A percentile compares a stretch with the other conserved stretches of the same genome.
phyloP scores from a whole-genome alignment of 2,888 invertebrate species.

The Nineta flava region DNA sequence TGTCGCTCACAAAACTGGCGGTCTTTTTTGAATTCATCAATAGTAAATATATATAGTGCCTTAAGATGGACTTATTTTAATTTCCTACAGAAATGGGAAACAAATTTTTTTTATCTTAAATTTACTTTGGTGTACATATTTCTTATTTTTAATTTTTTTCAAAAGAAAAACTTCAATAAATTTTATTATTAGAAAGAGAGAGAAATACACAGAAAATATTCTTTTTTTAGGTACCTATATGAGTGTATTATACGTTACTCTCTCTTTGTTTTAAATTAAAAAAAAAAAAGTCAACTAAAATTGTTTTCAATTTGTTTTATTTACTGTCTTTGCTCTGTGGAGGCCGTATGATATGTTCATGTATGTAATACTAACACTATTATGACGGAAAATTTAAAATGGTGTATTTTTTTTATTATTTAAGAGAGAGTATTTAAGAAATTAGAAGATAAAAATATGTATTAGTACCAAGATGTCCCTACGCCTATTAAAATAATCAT shows the following conservation, averaged over 20 bases:
- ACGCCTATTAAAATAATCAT: too few relatives aligned
- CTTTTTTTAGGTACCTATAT: not conserved
- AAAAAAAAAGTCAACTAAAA: too few relatives aligned
- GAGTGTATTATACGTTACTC: not conserved
- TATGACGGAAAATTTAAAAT: constrained; percentile 1
- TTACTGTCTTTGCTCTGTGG: constrained; percentile 2
- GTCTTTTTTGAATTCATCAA: too few relatives aligned
- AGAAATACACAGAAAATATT: not conserved
- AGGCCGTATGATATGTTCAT: constrained; percentile 7
- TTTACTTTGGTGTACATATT: too few relatives aligned
- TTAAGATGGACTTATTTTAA: too few relatives aligned
- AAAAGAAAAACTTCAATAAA: not conserved
- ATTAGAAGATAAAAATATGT: too few relatives aligned
- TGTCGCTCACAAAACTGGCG: too few relatives aligned
- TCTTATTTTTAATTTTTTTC: not conserved
- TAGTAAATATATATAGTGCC: too few relatives aligned
- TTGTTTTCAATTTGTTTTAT: not conserved
- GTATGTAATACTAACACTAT: constrained; percentile 1
- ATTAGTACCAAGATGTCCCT: too few relatives aligned
- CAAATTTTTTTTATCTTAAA: too few relatives aligned
- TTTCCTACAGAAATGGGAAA: too few relatives aligned
- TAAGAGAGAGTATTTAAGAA: not conserved
- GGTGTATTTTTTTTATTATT: constrained; percentile 5
- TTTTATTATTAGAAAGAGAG: not conserved
- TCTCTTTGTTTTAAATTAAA: not conserved